Evolutionary conservation across 1,140 invertebrate genomes (phyloP).

Genomic region (Tetraneura akinire): DNA sequence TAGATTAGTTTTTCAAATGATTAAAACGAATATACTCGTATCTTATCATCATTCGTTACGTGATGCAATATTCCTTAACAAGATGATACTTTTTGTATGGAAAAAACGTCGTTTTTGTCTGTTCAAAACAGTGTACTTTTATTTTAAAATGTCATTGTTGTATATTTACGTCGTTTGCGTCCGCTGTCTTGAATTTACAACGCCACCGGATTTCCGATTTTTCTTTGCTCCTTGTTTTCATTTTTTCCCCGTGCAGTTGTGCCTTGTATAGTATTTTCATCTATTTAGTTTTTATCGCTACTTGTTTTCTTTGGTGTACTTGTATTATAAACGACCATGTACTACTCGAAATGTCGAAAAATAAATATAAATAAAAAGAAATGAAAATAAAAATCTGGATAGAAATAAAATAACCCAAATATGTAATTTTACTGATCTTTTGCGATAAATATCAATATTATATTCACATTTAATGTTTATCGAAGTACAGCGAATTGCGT

Average conservation of each 20-base stretch:
- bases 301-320: too few relatives aligned
- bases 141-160: slow-evolving; percentile 30
- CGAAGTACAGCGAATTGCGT: too few relatives aligned
- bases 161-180: slow-evolving; percentile 14
- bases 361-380: too few relatives aligned
- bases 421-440: too few relatives aligned
- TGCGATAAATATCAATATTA: too few relatives aligned
- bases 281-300: not conserved
- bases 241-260: not conserved
- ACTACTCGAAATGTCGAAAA: too few relatives aligned
- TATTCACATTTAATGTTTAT: too few relatives aligned
- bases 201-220: slow-evolving; percentile 33
- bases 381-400: too few relatives aligned
- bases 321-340: too few relatives aligned
- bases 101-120: not conserved
- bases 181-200: slow-evolving; percentile 11
- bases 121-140: slow-evolving; percentile 5
- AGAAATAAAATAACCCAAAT: too few relatives aligned
- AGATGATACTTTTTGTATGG: not conserved
- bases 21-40: not conserved
- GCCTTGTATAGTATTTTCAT: not conserved
- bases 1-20: too few relatives aligned
- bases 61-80: slow-evolving; percentile 3
- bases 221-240: not conserved
- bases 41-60: not conserved